phyloP scores from a whole-genome alignment of 2,888 invertebrate genomes.

The Tetragonisca angustula region DNA sequence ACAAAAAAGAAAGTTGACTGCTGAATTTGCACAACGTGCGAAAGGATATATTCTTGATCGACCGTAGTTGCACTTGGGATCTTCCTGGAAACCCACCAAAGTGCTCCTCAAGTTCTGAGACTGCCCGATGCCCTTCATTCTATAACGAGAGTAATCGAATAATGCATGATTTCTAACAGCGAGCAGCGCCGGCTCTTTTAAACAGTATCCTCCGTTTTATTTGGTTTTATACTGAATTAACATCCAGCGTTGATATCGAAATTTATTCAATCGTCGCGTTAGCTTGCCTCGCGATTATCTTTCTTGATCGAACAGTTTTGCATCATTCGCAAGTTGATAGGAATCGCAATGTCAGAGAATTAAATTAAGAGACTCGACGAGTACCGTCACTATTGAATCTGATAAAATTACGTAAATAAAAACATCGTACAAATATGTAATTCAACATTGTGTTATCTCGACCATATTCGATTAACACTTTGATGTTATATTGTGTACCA shows the following conservation, averaged over 20 bases:
- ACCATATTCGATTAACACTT: too few relatives aligned
- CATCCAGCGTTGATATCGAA: not conserved
- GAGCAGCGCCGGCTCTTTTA: not conserved
- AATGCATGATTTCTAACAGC: conserved; percentile 16
- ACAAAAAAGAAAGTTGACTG: not conserved
- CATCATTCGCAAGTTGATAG: not conserved
- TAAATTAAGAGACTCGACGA: not conserved
- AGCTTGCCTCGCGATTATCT: not conserved
- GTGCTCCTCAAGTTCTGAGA: conserved; percentile 49
- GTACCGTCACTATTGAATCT: not conserved
- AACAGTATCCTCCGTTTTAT: not conserved
- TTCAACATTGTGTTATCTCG: too few relatives aligned
- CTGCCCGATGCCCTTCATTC: conserved; percentile 33
- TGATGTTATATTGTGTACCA: too few relatives aligned
- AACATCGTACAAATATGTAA: too few relatives aligned
- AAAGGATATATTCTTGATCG: conserved; percentile 50
- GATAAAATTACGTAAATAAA: not conserved
- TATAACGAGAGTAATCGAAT: conserved; percentile 37
- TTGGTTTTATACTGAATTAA: not conserved
- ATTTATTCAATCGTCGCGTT: not conserved
- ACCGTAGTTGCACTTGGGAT: conserved; percentile 38
- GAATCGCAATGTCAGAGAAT: too few relatives aligned
- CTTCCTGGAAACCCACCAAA: conserved; percentile 36
- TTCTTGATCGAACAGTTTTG: not conserved
- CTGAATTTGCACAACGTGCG: conserved; percentile 58